Evolutionary conservation across 2,888 invertebrate genomes (phyloP).

Genomic region (Cryptophagus acutangulus): DNA sequence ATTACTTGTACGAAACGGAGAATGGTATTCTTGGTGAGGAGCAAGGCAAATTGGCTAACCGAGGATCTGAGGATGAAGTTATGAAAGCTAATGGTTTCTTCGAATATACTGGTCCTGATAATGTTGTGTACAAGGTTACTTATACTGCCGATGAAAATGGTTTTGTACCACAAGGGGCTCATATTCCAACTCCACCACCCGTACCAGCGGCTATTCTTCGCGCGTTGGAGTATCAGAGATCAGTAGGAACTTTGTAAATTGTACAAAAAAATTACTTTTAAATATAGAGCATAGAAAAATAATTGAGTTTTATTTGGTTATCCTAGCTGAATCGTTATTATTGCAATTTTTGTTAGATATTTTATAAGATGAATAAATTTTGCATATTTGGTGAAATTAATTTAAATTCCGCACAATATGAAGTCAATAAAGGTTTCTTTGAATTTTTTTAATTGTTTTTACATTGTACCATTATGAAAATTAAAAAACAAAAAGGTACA

Average conservation of each 20-base stretch:
- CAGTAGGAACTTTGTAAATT: conserved; percentile 3
- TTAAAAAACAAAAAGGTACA: too few relatives aligned
- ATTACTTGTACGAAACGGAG: conserved; percentile 56
- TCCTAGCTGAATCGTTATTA: too few relatives aligned
- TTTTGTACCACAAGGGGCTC: conserved; percentile 52
- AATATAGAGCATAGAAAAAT: too few relatives aligned
- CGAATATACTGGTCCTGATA: conserved; percentile 60
- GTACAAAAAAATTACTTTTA: too few relatives aligned
- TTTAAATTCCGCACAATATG: too few relatives aligned
- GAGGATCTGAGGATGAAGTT: conserved; percentile 52
- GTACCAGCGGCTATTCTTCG: conserved; percentile 34
- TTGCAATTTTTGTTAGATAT: too few relatives aligned
- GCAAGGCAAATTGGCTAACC: conserved; percentile 52
- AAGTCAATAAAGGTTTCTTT: too few relatives aligned
- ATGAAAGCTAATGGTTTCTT: conserved; percentile 62
- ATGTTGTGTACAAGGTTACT: conserved; percentile 54
- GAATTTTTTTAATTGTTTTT: too few relatives aligned
- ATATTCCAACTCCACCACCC: conserved; percentile 46
- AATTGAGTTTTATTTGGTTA: too few relatives aligned
- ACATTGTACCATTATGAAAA: too few relatives aligned
- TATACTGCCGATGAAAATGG: conserved; percentile 61
- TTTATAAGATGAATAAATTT: too few relatives aligned
- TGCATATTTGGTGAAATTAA: too few relatives aligned
- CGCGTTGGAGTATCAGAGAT: conserved; percentile 27
- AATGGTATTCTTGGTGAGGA: conserved; percentile 61